Evolutionary conservation across 2,888 invertebrate species (phyloP).

Genomic region (Hyppa rectilinea): DNA sequence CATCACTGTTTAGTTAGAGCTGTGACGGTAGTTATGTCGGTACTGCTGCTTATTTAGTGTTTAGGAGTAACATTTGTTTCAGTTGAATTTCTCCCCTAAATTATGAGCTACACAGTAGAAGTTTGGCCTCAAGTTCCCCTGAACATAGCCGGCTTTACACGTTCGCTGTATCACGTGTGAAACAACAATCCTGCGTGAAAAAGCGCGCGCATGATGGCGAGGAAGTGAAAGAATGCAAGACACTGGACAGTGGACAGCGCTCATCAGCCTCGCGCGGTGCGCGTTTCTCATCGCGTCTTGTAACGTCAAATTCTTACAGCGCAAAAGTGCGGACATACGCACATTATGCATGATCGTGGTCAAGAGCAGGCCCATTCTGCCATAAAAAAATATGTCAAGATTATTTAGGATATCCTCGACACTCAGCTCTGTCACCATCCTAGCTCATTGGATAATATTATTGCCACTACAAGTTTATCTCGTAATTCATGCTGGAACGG

Average conservation of each 20-base stretch:
- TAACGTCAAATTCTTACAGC: neutral
- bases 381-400: no score
- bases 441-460: neutral
- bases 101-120: neutral
- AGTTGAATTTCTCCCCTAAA: no score
- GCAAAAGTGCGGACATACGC: slow-evolving; percentile 13
- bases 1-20: neutral
- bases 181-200: slow-evolving; percentile 16
- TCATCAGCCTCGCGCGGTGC: neutral
- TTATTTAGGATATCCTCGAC: neutral
- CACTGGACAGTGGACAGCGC: no score
- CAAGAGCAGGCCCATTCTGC: no score
- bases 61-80: neutral
- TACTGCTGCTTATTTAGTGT: neutral
- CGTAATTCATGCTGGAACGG: neutral
- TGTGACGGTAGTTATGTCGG: neutral
- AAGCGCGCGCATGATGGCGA: neutral
- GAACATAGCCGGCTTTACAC: neutral
- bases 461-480: neutral
- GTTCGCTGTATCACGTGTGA: neutral
- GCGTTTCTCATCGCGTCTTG: neutral
- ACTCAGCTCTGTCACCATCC: neutral
- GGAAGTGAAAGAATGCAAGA: neutral
- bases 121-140: neutral
- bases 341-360: no score